Conservation (phyloP, 2,113 vertebrate genomes). For the Phainopepla nitens region DNA sequence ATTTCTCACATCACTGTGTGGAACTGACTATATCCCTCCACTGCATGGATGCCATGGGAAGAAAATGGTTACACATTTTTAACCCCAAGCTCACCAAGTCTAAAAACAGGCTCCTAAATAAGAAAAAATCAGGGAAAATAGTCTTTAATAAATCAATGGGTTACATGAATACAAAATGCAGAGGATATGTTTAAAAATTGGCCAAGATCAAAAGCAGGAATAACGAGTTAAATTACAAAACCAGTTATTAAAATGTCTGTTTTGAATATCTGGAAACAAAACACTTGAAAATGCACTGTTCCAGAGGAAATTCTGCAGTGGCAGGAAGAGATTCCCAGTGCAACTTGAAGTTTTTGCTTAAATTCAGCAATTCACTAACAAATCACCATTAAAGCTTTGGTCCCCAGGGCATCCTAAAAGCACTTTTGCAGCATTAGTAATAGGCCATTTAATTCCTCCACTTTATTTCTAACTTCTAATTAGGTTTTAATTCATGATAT, state of each 20-base stretch:
- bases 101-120: background rate
- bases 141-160: background rate
- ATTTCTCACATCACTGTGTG: background rate
- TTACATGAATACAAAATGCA: background rate
- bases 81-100: background rate
- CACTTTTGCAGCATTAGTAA: constrained; percentile 2
- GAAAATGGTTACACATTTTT: background rate
- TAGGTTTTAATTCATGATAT: constrained; percentile 5
- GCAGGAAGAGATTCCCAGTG: background rate
- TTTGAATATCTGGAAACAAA: background rate
- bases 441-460: background rate
- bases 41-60: background rate
- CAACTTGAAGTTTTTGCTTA: background rate
- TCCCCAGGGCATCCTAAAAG: background rate
- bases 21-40: background rate
- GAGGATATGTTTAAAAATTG: background rate
- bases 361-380: constrained; percentile 24
- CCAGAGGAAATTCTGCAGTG: background rate
- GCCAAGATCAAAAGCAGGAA: background rate
- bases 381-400: background rate
- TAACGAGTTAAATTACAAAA: background rate
- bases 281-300: background rate
- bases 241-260: background rate
- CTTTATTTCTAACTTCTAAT: constrained; percentile 27
- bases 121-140: background rate